Percentiles rank a stretch among this genome's conserved stretches.
Evolutionary conservation across 2,797 vertebrate genomes (phyloP).

Genomic region (Sebastes trivittatus): DNA sequence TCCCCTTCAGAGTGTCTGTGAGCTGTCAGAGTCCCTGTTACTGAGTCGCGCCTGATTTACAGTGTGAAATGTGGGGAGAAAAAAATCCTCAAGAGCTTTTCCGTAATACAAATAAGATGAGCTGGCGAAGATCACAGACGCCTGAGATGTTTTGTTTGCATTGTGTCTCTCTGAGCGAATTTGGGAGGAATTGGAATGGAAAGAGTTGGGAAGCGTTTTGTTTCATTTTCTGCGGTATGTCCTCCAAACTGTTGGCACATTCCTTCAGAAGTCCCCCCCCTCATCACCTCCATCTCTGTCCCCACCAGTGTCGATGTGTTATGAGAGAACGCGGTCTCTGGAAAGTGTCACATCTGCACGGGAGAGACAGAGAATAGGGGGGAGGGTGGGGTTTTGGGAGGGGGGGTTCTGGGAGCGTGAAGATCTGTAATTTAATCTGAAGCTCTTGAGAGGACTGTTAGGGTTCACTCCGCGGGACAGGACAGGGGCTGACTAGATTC

Average conservation of each 20-base stretch:
- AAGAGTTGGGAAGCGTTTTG: conserved; percentile 18
- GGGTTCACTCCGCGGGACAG: conserved; percentile 66
- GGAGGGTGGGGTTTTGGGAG: not conserved
- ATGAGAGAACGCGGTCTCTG: conserved; percentile 70
- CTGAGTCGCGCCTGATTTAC: conserved; percentile 53
- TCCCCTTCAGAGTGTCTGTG: conserved; percentile 39
- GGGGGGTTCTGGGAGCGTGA: conserved; percentile 60
- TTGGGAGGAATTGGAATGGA: conserved; percentile 17
- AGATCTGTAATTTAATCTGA: conserved; percentile 80
- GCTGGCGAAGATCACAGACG: conserved; percentile 63
- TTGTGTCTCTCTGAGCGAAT: conserved; percentile 26
- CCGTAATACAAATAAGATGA: conserved; percentile 58
- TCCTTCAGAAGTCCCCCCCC: conserved; percentile 19
- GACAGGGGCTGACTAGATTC: conserved; percentile 54
- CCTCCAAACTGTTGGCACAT: conserved; percentile 52
- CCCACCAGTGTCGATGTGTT: conserved; percentile 54
- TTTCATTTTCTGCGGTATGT: conserved; percentile 52
- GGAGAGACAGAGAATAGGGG: conserved; percentile 40
- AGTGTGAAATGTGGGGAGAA: conserved; percentile 39
- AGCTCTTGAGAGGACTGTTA: conserved; percentile 65
- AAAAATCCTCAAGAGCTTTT: conserved; percentile 43
- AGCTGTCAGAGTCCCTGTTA: conserved; percentile 53
- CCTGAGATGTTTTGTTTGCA: conserved; percentile 62
- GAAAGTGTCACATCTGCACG: conserved; percentile 76
- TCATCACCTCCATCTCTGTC: conserved; percentile 41